These are phyloP conservation scores for Goniozus legneri DNA, from an alignment of 1,140 invertebrate genomes.

Conservation along the genomic window DNA sequence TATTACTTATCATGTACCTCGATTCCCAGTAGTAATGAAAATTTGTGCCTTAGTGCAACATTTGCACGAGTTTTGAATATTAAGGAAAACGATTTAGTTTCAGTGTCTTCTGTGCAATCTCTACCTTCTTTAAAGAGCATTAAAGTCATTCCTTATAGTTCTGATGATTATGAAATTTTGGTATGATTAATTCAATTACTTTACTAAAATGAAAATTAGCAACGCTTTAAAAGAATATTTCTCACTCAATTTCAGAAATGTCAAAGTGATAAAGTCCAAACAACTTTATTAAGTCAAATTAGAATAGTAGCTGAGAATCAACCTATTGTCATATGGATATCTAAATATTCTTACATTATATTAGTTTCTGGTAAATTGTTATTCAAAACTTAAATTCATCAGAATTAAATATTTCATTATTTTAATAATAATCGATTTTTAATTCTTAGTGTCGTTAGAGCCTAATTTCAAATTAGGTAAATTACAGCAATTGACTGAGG, in stretches of 20 bases:
- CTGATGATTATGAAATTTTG: slow-evolving; percentile 58
- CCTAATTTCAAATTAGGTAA: slow-evolving; percentile 35
- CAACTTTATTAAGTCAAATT: slow-evolving; percentile 40
- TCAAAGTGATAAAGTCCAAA: slow-evolving; percentile 41
- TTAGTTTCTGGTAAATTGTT: slow-evolving; percentile 34
- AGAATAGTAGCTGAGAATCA: slow-evolving; percentile 38
- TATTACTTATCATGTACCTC: slow-evolving; percentile 39
- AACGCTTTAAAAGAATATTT: slow-evolving; percentile 1
- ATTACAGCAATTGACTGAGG: slow-evolving; percentile 39
- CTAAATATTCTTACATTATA: slow-evolving; percentile 38
- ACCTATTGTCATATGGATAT: slow-evolving; percentile 44
- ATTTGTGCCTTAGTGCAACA: slow-evolving; percentile 38
- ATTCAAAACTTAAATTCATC: not conserved
- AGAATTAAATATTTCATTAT: slow-evolving; percentile 1
- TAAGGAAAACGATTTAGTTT: slow-evolving; percentile 39
- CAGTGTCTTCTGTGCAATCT: slow-evolving; percentile 27
- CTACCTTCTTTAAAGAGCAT: slow-evolving; percentile 31
- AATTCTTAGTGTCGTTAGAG: slow-evolving; percentile 30
- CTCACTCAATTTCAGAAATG: slow-evolving; percentile 32
- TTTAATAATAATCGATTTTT: slow-evolving; percentile 8
- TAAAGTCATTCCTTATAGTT: slow-evolving; percentile 41
- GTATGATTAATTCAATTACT: slow-evolving; percentile 24
- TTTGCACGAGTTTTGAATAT: slow-evolving; percentile 47
- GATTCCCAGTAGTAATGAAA: slow-evolving; percentile 17
- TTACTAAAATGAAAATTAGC: not conserved